Conservation (phyloP, 2,797 vertebrate species). For the Nothura maculosa region DNA sequence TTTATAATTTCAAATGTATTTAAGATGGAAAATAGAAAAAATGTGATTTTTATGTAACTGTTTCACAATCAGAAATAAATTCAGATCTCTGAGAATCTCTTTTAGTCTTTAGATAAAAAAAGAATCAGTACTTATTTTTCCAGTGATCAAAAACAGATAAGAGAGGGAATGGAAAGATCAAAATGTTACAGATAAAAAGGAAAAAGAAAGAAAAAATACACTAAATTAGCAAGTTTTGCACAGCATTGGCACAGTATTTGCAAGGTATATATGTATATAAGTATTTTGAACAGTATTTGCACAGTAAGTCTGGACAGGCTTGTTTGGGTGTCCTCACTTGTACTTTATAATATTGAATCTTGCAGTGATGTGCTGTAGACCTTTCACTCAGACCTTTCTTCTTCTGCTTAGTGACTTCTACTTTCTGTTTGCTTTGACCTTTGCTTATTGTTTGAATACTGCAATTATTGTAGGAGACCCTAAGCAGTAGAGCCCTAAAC, state of each 20-base stretch:
- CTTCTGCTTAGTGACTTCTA: neutral
- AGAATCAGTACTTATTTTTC: neutral
- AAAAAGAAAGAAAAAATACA: neutral
- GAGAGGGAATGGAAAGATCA: neutral
- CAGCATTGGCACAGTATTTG: neutral
- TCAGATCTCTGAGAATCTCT: neutral
- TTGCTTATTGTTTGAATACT: neutral
- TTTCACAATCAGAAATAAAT: neutral
- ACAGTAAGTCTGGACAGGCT: neutral
- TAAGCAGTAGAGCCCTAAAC: neutral
- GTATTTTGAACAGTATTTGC: too few species aligned
- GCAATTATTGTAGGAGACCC: neutral
- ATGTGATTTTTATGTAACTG: neutral
- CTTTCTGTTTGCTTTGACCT: neutral
- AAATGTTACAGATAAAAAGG: neutral
- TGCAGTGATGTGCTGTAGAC: neutral
- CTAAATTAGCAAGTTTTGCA: neutral
- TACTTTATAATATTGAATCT: neutral
- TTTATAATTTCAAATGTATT: neutral
- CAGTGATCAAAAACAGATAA: neutral
- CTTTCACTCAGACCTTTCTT: conserved; percentile 7
- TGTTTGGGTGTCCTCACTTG: neutral
- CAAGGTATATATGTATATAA: too few species aligned
- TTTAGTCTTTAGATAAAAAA: neutral
- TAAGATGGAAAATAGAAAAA: neutral